Evolutionary conservation across 2,888 invertebrate genomes (phyloP).

Genomic region (Drosophila emarginata): DNA sequence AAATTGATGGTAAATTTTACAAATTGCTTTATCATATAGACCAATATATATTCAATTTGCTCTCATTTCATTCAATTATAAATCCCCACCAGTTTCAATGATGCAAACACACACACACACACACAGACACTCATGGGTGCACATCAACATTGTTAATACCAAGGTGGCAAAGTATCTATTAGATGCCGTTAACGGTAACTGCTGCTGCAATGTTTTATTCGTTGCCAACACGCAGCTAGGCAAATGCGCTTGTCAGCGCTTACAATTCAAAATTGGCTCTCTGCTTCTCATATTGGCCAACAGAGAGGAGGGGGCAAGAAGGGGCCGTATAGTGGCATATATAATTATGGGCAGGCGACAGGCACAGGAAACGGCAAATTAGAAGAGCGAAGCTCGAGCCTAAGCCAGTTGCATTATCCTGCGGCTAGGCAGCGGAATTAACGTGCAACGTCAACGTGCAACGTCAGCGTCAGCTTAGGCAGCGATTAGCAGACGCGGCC

Average conservation of each 20-base stretch:
- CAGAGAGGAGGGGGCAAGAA: background rate
- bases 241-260: constrained; percentile 64
- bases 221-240: constrained; percentile 65
- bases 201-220: constrained; percentile 63
- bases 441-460: constrained; percentile 31
- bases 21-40: constrained; percentile 2
- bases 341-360: constrained; percentile 66
- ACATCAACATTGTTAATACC: constrained; percentile 56
- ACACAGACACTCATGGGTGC: constrained; percentile 13
- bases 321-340: constrained; percentile 31
- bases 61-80: constrained; percentile 23
- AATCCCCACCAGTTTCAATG: constrained; percentile 21
- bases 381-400: constrained; percentile 47
- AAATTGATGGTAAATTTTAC: background rate
- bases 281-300: constrained; percentile 37
- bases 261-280: constrained; percentile 57
- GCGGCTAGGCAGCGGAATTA: constrained; percentile 47
- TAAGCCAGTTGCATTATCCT: constrained; percentile 62
- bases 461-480: constrained; percentile 34
- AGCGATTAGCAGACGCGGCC: constrained; percentile 42
- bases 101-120: constrained; percentile 22
- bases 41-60: constrained; percentile 5
- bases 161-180: constrained; percentile 77
- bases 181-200: constrained; percentile 75
- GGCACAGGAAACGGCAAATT: constrained; percentile 71